Evolutionary conservation across 2,113 vertebrate species (phyloP), one percentile per base, ranked within the genome.

Genomic region (Atherinomorus stipes): DNA sequence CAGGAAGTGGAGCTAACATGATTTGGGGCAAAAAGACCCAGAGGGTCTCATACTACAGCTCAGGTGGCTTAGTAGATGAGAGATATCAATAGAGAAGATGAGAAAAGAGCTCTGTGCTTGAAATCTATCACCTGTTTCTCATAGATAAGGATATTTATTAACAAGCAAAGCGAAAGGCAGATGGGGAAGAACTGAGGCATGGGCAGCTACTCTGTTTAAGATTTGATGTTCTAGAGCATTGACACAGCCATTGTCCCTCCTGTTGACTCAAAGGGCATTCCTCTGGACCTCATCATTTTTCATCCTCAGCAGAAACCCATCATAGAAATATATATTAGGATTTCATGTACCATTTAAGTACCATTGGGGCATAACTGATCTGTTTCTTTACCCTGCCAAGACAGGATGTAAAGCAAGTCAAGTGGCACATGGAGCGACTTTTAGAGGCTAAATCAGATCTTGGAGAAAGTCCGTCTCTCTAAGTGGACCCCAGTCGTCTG

Each of bases 131-230:
- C 91, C 92, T 93, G 92, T 79, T 84, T 69, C 69, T 69, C 76
- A 81, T 67, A 90, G 92, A 93, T 93, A 91, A 93, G 91, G 76
- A 76, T 88, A 77, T 90, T 89, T 89, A 84, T 91, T 83, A 82
- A 77, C 74, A 79, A 71, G 63, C 77, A 71, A 84, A 72, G 81
- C 60, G 68, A 89, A 82, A 85, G 74, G 57, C 69, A 76, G 47
- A 66, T 81, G 74, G 76, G 65, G 64, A 76, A 45, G 26, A 65
- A 62, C 58, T 73, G 69, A 84, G 66, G 67, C 68, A 80, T 74
- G 28, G 79, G 31, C 66, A 63, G 71, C 64, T 71, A 37, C 52
- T 64, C 58, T 38, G 56, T 70, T 76, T 67, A 74, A 72, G 70
- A 76, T 76, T 73, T 72, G 45, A 80, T 64, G 13, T 84, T 73